A percentile compares a stretch with the other conserved stretches of the same genome.
phyloP scores from a whole-genome alignment of 2,113 vertebrate genomes.

The Leptocoma aspasia region DNA sequence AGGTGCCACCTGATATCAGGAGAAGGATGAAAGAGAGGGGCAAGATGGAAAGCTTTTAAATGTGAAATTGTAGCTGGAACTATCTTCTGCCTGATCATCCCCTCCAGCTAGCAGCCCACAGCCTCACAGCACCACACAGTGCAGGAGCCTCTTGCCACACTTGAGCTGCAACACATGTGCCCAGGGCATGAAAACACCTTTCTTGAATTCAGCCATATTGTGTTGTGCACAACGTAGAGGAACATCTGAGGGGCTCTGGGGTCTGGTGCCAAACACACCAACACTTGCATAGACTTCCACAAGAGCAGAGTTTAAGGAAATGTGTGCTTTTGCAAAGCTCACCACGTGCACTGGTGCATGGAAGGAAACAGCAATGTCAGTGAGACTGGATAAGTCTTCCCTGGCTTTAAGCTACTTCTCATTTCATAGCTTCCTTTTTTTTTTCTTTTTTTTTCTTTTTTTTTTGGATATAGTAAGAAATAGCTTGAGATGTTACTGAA shows the following conservation, averaged over 20 bases:
- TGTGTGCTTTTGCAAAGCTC: not conserved
- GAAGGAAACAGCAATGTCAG: not conserved
- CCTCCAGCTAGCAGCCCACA: conserved; percentile 52
- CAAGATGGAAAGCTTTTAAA: not conserved
- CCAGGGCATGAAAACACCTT: not conserved
- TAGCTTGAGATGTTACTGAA: not conserved
- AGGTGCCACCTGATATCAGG: not conserved
- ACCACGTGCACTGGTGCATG: not conserved
- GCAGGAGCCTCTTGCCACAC: rapidly evolving
- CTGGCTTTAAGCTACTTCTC: not conserved
- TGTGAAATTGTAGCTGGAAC: not conserved
- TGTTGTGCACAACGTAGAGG: rapidly evolving
- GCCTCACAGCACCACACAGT: not conserved
- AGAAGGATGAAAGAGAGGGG: not conserved
- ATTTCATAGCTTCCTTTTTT: not conserved
- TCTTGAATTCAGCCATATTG: not conserved
- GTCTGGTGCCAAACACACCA: not conserved
- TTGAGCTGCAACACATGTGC: not conserved
- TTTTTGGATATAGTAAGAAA: not conserved
- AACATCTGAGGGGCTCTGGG: not conserved
- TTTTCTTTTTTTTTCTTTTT: not conserved
- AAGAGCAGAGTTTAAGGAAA: not conserved
- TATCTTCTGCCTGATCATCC: conserved; percentile 51
- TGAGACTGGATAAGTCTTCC: not conserved
- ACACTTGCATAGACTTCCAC: not conserved